phyloP scores from a whole-genome alignment of 2,113 vertebrate species.

The Gracilinanus agilis region DNA sequence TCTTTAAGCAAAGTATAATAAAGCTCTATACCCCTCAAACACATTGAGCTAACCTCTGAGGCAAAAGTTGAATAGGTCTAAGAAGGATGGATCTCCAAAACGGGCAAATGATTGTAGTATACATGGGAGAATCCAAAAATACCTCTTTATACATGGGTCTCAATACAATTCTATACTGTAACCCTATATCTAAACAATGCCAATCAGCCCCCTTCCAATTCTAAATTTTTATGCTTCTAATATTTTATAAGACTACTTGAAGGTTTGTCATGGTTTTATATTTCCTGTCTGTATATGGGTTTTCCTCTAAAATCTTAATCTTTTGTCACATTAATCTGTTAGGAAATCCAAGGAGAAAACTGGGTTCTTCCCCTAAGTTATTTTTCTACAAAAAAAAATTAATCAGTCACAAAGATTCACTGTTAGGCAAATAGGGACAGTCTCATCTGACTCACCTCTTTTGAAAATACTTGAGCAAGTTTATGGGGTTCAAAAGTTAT shows the following conservation, averaged over 20 bases:
- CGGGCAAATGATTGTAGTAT: background rate
- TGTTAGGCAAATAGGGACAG: conserved; percentile 9
- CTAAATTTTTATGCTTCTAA: background rate
- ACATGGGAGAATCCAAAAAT: background rate
- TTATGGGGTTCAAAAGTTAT: conserved; percentile 15
- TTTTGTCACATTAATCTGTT: background rate
- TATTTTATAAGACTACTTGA: background rate
- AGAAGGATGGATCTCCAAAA: background rate
- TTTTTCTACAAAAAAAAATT: conserved; percentile 15
- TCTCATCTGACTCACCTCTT: background rate
- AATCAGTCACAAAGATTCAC: background rate
- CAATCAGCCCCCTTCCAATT: background rate
- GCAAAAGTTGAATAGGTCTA: background rate
- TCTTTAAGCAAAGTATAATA: background rate
- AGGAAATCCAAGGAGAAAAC: background rate
- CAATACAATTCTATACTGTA: background rate
- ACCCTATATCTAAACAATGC: background rate
- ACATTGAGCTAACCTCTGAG: background rate
- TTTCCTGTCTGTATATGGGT: background rate
- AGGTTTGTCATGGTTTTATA: fast-evolving
- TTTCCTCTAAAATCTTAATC: conserved; percentile 19
- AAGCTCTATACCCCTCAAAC: background rate
- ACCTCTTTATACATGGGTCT: background rate
- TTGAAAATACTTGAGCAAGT: background rate
- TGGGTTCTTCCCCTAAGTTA: background rate